A percentile compares a stretch with the other conserved stretches of the same genome.
Conservation (phyloP, 2,888 invertebrate genomes). For the Nomada flava region DNA sequence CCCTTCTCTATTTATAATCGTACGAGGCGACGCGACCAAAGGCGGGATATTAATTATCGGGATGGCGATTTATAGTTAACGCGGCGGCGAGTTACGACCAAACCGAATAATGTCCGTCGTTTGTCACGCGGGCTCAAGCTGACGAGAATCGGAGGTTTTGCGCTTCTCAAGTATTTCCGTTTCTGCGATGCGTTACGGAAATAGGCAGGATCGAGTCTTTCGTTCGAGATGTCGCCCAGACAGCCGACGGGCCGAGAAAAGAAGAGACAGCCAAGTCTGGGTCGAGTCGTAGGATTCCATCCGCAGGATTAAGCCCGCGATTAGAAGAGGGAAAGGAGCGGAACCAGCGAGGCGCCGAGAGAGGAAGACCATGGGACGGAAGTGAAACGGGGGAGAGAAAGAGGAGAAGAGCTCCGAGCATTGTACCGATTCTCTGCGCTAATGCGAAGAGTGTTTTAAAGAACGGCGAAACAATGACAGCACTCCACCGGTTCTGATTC, state of each 20-base stretch:
- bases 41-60: slow-evolving; percentile 59
- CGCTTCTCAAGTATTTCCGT: slow-evolving; percentile 14
- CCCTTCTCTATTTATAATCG: slow-evolving; percentile 51
- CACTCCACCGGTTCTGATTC: slow-evolving; percentile 52
- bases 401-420: slow-evolving; percentile 33
- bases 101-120: slow-evolving; percentile 49
- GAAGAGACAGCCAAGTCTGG: no score
- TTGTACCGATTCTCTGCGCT: slow-evolving; percentile 75
- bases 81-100: slow-evolving; percentile 11
- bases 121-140: slow-evolving; percentile 38
- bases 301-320: no score
- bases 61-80: slow-evolving; percentile 58
- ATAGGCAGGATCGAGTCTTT: slow-evolving; percentile 24
- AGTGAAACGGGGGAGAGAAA: background rate
- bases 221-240: no score
- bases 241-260: no score
- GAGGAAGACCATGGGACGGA: background rate
- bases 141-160: slow-evolving; percentile 28
- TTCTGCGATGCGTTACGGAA: slow-evolving; percentile 14
- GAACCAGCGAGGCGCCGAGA: background rate
- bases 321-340: background rate
- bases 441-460: slow-evolving; percentile 74
- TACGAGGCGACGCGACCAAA: slow-evolving; percentile 25
- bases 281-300: no score
- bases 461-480: slow-evolving; percentile 73